phyloP scores from a whole-genome alignment of 1,140 invertebrate species.

The Theocolax elegans region DNA sequence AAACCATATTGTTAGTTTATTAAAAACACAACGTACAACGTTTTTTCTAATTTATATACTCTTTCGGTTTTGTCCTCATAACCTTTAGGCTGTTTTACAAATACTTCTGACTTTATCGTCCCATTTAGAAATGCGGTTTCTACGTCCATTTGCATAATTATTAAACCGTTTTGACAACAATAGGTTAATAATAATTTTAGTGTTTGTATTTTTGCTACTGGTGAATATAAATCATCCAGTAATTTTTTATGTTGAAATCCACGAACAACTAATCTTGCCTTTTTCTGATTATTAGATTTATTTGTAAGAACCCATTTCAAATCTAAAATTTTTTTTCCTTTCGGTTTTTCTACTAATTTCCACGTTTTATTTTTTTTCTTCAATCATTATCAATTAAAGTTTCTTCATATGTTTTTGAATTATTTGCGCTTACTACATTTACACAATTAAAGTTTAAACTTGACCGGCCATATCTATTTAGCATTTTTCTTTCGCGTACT shows the following conservation, averaged over 20 bases:
- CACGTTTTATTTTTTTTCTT: slow-evolving; percentile 30
- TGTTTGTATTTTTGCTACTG: slow-evolving; percentile 45
- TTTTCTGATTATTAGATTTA: slow-evolving; percentile 22
- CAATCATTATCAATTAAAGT: slow-evolving; percentile 19
- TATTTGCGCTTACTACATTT: slow-evolving; percentile 11
- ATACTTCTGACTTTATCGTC: slow-evolving; percentile 56
- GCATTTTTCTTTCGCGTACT: background rate
- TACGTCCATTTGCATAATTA: slow-evolving; percentile 59
- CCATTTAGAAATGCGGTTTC: slow-evolving; percentile 57
- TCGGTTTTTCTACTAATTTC: slow-evolving; percentile 22
- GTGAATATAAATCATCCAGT: slow-evolving; percentile 52
- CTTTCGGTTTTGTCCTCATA: no score
- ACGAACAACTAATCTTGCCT: slow-evolving; percentile 26
- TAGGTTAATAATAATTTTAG: slow-evolving; percentile 52
- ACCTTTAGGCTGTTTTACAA: slow-evolving; percentile 1
- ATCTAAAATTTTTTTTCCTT: slow-evolving; percentile 25
- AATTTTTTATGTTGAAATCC: slow-evolving; percentile 41
- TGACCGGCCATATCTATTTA: background rate
- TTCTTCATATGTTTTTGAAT: slow-evolving; percentile 18
- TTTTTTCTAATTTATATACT: no score
- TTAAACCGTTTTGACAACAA: slow-evolving; percentile 49
- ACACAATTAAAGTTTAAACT: slow-evolving; percentile 1
- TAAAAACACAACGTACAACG: no score
- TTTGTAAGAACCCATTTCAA: slow-evolving; percentile 32
- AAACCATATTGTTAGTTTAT: no score